A percentile compares a stretch with the other conserved stretches of the same genome.
These are phyloP conservation scores for Drosophila mojavensis DNA, from an alignment of 1,140 invertebrate species.

Conservation along the genomic window DNA sequence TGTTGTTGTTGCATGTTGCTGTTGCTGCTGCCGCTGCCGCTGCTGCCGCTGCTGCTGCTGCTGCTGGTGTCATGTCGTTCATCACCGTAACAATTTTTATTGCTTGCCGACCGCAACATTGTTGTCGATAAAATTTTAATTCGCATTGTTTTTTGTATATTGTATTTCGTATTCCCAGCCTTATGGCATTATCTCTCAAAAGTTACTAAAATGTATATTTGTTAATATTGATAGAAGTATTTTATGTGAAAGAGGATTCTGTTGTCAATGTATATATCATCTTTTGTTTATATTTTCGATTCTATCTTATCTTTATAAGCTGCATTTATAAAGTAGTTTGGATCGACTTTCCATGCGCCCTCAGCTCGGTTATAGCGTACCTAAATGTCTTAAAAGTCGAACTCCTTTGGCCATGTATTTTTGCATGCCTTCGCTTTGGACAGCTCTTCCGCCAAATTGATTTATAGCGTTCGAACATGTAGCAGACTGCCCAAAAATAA, in stretches of 20 bases:
- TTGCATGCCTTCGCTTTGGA: slow-evolving; percentile 58
- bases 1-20: slow-evolving; percentile 43
- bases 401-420: slow-evolving; percentile 15
- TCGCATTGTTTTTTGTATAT: slow-evolving; percentile 50
- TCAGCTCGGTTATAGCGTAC: slow-evolving; percentile 38
- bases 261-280: background rate
- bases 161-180: background rate
- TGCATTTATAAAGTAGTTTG: background rate
- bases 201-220: background rate
- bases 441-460: slow-evolving; percentile 65
- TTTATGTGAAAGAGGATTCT: background rate
- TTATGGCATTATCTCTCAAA: slow-evolving; percentile 7
- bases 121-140: slow-evolving; percentile 82
- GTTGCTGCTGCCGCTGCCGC: slow-evolving; percentile 19
- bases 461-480: slow-evolving; percentile 78
- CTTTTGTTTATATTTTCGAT: background rate
- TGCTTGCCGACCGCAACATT: slow-evolving; percentile 66
- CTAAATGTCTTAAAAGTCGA: slow-evolving; percentile 7
- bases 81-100: slow-evolving; percentile 74
- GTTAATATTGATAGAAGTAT: no score
- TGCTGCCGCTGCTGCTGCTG: slow-evolving; percentile 48
- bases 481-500: slow-evolving; percentile 30
- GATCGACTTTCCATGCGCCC: background rate
- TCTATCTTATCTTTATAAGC: no score
- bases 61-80: slow-evolving; percentile 62